phyloP scores from a whole-genome alignment of 2,888 invertebrate genomes.

The Hirtodrosophila confusa region DNA sequence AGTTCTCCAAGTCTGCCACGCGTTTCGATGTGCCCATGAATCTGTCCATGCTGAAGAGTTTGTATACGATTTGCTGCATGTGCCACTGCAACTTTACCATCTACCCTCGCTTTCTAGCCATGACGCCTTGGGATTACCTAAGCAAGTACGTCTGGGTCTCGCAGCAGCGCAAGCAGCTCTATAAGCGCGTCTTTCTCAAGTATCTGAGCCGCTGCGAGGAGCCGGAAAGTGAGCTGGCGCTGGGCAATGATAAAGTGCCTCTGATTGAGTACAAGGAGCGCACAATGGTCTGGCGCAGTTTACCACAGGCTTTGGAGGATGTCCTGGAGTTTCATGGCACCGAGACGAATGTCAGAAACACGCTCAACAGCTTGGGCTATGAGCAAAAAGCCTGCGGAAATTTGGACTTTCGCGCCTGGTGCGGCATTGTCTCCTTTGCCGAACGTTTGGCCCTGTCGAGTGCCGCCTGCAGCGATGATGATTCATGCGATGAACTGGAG shows the following conservation, averaged over 20 bases:
- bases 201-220: constrained; percentile 79
- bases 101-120: constrained; percentile 83
- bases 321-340: constrained; percentile 83
- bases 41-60: constrained; percentile 84
- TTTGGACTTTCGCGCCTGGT: constrained; percentile 90
- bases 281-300: constrained; percentile 70
- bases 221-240: constrained; percentile 48
- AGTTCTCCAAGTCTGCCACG: constrained; percentile 90
- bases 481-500: constrained; percentile 91
- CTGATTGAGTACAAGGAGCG: constrained; percentile 75
- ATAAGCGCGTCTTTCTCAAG: constrained; percentile 86
- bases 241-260: constrained; percentile 59
- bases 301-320: constrained; percentile 84
- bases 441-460: constrained; percentile 86
- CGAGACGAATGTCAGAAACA: constrained; percentile 75
- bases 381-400: constrained; percentile 84
- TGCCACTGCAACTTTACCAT: background rate
- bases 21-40: constrained; percentile 91
- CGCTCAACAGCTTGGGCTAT: constrained; percentile 73
- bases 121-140: constrained; percentile 90
- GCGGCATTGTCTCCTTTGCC: constrained; percentile 90
- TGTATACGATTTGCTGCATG: constrained; percentile 2
- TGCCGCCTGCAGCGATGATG: constrained; percentile 84
- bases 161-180: constrained; percentile 85
- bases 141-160: constrained; percentile 88